Conservation (phyloP, 2,888 invertebrate genomes). For the Macrophya alboannulata region DNA sequence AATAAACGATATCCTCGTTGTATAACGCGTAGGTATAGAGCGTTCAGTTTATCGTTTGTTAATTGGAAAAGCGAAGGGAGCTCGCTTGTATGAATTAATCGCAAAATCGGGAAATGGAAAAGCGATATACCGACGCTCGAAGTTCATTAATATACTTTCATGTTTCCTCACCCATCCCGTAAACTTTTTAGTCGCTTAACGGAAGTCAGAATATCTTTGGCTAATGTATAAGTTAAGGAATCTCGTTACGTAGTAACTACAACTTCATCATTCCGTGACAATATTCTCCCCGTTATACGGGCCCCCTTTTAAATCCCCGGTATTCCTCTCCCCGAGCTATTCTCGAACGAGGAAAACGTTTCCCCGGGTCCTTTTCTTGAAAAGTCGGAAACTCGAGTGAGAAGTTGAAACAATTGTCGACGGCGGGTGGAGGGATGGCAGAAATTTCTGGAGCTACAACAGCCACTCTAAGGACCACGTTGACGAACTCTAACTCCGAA, state of each 20-base stretch:
- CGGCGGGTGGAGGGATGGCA: background rate
- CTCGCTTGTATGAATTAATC: no score
- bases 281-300: background rate
- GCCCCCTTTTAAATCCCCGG: background rate
- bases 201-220: background rate
- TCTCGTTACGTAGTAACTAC: background rate
- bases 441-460: slow-evolving; percentile 1
- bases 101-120: background rate
- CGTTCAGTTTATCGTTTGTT: background rate
- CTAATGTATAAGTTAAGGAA: slow-evolving; percentile 8
- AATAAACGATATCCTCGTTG: background rate
- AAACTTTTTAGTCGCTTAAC: background rate
- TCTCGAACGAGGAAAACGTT: slow-evolving; percentile 24
- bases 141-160: background rate
- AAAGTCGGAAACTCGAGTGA: slow-evolving; percentile 27
- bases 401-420: slow-evolving; percentile 32
- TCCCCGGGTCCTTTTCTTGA: background rate
- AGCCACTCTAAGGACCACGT: slow-evolving; percentile 4
- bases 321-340: no score
- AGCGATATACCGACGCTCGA: background rate
- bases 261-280: background rate
- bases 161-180: background rate
- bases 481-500: slow-evolving; percentile 2
- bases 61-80: background rate
- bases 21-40: background rate